Percentiles rank a stretch among this genome's conserved stretches.
Evolutionary conservation across 2,797 vertebrate genomes (phyloP).

Genomic region (Lithobates sylvaticus): DNA sequence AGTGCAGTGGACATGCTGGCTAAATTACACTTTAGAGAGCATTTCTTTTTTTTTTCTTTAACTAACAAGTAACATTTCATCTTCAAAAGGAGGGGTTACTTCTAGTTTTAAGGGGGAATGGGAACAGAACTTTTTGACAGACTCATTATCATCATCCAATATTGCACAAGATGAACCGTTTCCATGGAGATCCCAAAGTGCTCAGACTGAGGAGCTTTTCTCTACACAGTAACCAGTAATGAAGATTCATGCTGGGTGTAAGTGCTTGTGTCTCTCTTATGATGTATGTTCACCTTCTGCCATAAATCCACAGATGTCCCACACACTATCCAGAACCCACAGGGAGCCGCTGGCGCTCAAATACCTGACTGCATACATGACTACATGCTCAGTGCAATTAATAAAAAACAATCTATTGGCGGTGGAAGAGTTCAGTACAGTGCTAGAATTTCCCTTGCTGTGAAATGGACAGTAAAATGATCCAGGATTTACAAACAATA

Average conservation of each 20-base stretch:
- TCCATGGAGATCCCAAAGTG: constrained; percentile 59
- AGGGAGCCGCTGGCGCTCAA: constrained; percentile 35
- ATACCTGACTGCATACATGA: constrained; percentile 46
- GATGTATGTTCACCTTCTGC: constrained; percentile 56
- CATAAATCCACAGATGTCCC: constrained; percentile 58
- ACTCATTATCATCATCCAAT: constrained; percentile 57
- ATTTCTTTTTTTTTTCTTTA: background rate
- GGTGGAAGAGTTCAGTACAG: background rate
- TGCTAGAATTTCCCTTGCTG: constrained; percentile 4
- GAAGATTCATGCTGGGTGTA: constrained; percentile 62
- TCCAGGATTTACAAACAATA: background rate
- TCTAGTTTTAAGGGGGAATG: constrained; percentile 16
- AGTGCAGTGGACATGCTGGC: background rate
- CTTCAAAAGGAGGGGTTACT: constrained; percentile 5
- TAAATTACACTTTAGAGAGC: background rate
- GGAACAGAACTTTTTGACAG: constrained; percentile 45
- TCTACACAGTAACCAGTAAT: constrained; percentile 56
- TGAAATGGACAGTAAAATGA: constrained; percentile 30
- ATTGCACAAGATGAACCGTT: constrained; percentile 57
- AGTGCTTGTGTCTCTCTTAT: constrained; percentile 60
- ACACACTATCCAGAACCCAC: constrained; percentile 46
- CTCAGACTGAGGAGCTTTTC: constrained; percentile 44
- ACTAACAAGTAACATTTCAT: background rate
- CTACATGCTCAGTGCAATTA: constrained; percentile 33
- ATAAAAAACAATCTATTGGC: constrained; percentile 9